Percentiles rank a stretch among this genome's conserved stretches.
phyloP scores from a whole-genome alignment of 2,797 vertebrate species.

The Galago senegalensis region DNA sequence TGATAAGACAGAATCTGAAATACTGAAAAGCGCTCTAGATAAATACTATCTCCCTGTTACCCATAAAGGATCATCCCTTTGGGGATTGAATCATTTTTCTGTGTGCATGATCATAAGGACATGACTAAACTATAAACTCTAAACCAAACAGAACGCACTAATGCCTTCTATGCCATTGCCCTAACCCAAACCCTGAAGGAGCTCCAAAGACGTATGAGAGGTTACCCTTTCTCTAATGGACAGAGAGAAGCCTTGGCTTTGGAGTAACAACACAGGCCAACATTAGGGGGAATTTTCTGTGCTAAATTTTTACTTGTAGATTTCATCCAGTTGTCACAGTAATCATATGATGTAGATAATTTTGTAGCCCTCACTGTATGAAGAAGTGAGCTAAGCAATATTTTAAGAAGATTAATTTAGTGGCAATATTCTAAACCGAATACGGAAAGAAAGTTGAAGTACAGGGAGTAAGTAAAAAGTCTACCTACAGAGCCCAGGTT shows the following conservation, averaged over 20 bases:
- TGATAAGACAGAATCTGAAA: conserved; percentile 14
- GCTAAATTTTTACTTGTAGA: not conserved
- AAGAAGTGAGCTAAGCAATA: not conserved
- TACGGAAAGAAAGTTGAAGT: not conserved
- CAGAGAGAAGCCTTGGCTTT: not conserved
- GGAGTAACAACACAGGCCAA: not conserved
- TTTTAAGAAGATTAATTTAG: not conserved
- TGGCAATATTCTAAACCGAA: not conserved
- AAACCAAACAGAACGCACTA: not conserved
- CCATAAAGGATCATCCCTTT: not conserved
- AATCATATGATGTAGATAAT: not conserved
- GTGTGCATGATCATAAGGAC: not conserved
- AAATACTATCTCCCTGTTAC: not conserved
- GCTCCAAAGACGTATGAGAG: not conserved
- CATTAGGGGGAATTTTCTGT: not conserved
- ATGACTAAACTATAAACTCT: not conserved
- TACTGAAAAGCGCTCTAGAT: not conserved
- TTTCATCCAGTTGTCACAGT: not conserved
- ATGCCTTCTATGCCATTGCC: not conserved
- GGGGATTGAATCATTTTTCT: not conserved
- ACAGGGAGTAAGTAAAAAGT: not conserved
- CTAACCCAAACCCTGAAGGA: not conserved
- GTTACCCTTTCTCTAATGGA: not conserved
- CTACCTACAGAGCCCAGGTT: not conserved
- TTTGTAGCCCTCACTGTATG: not conserved